Conservation (phyloP, 2,113 vertebrate genomes). For the Himantopus leucocephalus region DNA sequence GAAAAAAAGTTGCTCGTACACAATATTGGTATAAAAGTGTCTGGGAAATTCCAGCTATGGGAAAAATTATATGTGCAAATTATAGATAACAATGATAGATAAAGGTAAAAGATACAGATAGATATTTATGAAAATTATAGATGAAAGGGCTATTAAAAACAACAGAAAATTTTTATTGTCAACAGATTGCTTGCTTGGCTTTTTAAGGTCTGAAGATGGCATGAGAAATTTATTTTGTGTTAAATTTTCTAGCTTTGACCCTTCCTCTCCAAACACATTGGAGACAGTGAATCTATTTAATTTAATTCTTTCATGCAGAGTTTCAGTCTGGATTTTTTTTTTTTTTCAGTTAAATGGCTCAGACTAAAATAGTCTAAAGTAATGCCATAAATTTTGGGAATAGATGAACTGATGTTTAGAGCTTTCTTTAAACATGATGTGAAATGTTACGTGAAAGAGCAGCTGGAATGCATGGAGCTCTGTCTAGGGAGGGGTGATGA, state of each 20-base stretch:
- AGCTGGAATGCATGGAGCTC: background rate
- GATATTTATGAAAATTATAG: background rate
- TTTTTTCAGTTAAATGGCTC: conserved; percentile 3
- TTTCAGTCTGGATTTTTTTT: conserved; percentile 18
- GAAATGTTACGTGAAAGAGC: background rate
- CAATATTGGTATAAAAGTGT: background rate
- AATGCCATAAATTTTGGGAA: background rate
- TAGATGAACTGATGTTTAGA: background rate
- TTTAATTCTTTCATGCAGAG: conserved; percentile 11
- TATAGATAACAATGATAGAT: background rate
- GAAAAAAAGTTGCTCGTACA: background rate
- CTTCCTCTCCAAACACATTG: background rate
- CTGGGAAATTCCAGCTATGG: background rate
- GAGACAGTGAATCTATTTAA: conserved; percentile 10
- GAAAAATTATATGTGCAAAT: background rate
- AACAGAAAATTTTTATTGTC: background rate
- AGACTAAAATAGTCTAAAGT: background rate
- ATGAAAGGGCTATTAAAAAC: background rate
- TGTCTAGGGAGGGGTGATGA: background rate
- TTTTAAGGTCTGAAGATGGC: background rate
- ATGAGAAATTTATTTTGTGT: background rate
- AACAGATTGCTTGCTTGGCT: background rate
- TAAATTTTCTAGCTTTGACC: background rate
- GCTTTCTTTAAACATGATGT: background rate
- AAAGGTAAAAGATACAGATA: background rate